Base-by-base conservation (phyloP, 2,797 vertebrate species). In the Eulemur rubriventer region DNA sequence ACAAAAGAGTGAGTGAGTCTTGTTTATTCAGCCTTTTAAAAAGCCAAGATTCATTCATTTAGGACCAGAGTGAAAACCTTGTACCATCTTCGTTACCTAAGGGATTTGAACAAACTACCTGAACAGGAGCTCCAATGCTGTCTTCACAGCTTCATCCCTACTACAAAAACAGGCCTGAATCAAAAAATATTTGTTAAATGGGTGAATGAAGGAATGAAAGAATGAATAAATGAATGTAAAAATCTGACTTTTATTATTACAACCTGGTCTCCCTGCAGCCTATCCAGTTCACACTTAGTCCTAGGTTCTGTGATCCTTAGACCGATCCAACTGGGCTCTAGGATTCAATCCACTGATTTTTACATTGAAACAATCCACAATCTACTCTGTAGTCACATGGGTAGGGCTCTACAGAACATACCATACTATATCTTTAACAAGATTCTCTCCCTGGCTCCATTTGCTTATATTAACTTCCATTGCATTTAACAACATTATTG, bases 171-270 rank as follows among this genome's bases (percentile, higher is more conserved):
- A 90, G 9, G 35, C 6, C 41, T 22, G 38, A 24, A 9, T 95
- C 38, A 52, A 96, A 86, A 63, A 20, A 24, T 41, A 67, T 48
- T 46, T 90, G 14, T 52, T 61, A 88, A 83, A 30, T 46, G n/a
- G 38, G 65, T 63, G 55, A 69, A 69, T 46, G 12, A 91, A 82
- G 5, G 12, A 50, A 95, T 28, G 22, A 72, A 84, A 35, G 17
- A 69, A 96, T 86, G 17, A 59, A 76, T n/a, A 30, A 85, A 83
- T 46, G 7, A 89, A 79, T 63, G 18, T 48, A 92, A 90, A 95
- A 79, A 6, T 88, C 6, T 43, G n/a, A 18, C 30, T 86, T 90
- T 86, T n/a, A 41, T 85, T 70, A 75, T n/a, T 79, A 41, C 8
- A 89, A n/a, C 6, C 12, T 9, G 14, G 92, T 81, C n/a, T 90